Conservation (phyloP, 2,113 vertebrate genomes). For the Grantiella picta region DNA sequence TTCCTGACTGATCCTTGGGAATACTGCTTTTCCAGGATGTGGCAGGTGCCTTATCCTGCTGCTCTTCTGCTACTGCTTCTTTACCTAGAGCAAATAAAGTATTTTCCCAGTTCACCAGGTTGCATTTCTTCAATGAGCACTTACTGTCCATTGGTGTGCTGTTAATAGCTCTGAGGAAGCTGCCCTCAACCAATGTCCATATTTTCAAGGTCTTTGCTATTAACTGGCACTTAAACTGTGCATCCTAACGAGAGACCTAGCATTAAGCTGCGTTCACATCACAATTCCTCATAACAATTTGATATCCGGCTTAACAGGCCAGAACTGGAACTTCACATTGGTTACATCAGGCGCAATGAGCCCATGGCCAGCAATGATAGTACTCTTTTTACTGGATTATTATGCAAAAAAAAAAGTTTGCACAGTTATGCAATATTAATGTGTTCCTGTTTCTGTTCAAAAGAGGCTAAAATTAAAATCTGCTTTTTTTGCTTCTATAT, state of each 20-base stretch:
- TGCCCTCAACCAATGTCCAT: not conserved
- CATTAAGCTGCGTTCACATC: not conserved
- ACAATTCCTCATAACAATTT: not conserved
- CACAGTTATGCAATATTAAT: not conserved
- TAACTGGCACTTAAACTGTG: not conserved
- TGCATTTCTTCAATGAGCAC: not conserved
- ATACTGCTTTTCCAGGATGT: not conserved
- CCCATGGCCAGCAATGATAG: not conserved
- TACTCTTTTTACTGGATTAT: not conserved
- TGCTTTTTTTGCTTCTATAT: not conserved
- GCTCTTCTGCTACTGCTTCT: not conserved
- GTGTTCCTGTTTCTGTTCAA: not conserved
- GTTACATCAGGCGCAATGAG: not conserved
- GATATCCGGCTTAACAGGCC: not conserved
- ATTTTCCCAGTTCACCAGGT: not conserved
- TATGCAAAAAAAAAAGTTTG: not conserved
- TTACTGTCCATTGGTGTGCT: not conserved
- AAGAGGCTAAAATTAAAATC: not conserved
- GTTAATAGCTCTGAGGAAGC: not conserved
- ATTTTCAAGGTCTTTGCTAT: not conserved
- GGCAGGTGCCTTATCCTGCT: not conserved
- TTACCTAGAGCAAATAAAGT: not conserved
- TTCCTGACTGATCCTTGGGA: not conserved
- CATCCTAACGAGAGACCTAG: not conserved
- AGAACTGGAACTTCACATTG: not conserved